These are phyloP conservation scores for Rousettus leschenaultii DNA, from an alignment of 2,113 vertebrate genomes.

Conservation along the genomic window DNA sequence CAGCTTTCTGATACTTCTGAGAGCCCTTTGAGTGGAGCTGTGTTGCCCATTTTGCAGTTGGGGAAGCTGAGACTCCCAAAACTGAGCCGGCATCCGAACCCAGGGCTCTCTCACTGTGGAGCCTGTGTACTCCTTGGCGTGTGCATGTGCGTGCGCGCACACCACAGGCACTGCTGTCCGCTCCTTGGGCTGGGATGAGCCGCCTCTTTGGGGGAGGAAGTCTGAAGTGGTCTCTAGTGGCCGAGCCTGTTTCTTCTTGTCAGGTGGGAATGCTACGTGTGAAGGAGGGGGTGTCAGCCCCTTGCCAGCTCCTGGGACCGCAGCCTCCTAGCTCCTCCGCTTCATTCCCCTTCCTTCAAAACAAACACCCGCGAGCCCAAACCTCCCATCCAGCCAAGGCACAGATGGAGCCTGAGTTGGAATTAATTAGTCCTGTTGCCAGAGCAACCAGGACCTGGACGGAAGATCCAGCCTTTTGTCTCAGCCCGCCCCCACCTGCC, in stretches of 20 bases:
- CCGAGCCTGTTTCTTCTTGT: not conserved
- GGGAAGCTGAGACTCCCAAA: not conserved
- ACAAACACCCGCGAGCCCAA: conserved; percentile 79
- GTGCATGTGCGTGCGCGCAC: fast-evolving
- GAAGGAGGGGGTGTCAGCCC: not conserved
- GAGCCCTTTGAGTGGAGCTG: not conserved
- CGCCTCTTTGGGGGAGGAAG: not conserved
- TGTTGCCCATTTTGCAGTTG: conserved; percentile 15
- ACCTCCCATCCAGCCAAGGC: conserved; percentile 76
- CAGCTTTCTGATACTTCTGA: not conserved
- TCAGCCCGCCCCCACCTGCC: conserved; percentile 18
- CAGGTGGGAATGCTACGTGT: not conserved
- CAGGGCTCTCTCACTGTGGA: not conserved
- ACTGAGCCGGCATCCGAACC: not conserved
- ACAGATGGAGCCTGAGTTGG: conserved; percentile 80
- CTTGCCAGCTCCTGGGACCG: not conserved
- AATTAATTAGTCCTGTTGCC: conserved; percentile 81
- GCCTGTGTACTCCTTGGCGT: not conserved
- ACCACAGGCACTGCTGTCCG: not conserved
- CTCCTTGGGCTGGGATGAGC: not conserved
- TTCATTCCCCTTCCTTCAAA: conserved; percentile 69
- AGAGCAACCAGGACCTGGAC: conserved; percentile 73
- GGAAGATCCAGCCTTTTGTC: conserved; percentile 69
- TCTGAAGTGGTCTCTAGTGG: not conserved
- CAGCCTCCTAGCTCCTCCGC: conserved; percentile 1